A percentile compares a stretch with the other conserved stretches of the same genome.
Evolutionary conservation across 2,113 vertebrate genomes (phyloP).

Genomic region (Gymnocephalus cernua): DNA sequence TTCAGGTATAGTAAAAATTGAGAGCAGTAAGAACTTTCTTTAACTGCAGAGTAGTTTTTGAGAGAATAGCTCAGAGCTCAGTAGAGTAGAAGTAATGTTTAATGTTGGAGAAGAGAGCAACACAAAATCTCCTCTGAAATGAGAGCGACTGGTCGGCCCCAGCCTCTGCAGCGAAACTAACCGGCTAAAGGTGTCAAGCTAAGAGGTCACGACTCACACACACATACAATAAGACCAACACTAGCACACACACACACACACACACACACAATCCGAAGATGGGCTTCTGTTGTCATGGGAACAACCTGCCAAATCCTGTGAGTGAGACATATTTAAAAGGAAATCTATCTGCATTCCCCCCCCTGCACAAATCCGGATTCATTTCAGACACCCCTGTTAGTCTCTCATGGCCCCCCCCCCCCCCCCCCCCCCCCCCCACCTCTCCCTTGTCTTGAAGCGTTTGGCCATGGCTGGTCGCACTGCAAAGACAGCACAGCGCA

Average conservation of each 20-base stretch:
- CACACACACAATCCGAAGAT: slow-evolving; percentile 44
- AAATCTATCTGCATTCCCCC: slow-evolving; percentile 68
- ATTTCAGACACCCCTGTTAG: slow-evolving; percentile 65
- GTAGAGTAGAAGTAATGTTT: slow-evolving; percentile 53
- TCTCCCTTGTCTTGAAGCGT: slow-evolving; percentile 63
- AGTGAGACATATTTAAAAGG: slow-evolving; percentile 84
- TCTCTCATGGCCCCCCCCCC: slow-evolving; percentile 40
- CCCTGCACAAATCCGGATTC: slow-evolving; percentile 71
- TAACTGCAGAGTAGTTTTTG: slow-evolving; percentile 8
- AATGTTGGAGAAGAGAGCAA: slow-evolving; percentile 40
- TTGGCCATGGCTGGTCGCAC: slow-evolving; percentile 72
- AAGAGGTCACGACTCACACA: slow-evolving; percentile 65
- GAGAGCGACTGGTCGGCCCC: slow-evolving; percentile 57
- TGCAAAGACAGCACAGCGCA: slow-evolving; percentile 63
- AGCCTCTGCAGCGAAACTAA: slow-evolving; percentile 73
- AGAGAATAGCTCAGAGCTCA: slow-evolving; percentile 28
- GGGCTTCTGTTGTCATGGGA: slow-evolving; percentile 78
- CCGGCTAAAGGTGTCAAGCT: slow-evolving; percentile 74
- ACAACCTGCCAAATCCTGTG: slow-evolving; percentile 80
- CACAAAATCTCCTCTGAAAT: slow-evolving; percentile 58
- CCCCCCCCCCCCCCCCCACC: too few species aligned
- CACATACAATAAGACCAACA: slow-evolving; percentile 29
- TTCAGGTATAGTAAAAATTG: background rate
- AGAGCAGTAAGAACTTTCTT: background rate
- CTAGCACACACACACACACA: slow-evolving; percentile 11